Percentiles rank a stretch among this genome's conserved stretches.
phyloP scores from a whole-genome alignment of 2,797 vertebrate species.

The Gymnodraco acuticeps region DNA sequence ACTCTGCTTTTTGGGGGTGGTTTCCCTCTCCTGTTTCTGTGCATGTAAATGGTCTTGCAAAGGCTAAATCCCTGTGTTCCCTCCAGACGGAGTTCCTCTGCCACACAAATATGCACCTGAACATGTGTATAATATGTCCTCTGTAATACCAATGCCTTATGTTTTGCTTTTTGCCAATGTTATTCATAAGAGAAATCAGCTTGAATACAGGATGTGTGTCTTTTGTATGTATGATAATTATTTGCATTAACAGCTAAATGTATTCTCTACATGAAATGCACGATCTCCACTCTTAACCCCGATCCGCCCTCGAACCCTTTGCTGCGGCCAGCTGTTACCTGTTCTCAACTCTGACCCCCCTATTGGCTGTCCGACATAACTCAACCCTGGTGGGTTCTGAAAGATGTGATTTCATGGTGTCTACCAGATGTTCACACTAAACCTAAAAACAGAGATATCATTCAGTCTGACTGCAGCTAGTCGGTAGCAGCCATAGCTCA shows the following conservation, averaged over 20 bases:
- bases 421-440: conserved; percentile 75
- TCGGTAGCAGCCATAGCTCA: conserved; percentile 15
- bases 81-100: no score
- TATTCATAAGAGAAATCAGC: no score
- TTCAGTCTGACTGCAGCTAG: conserved; percentile 42
- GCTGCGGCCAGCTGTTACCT: conserved; percentile 61
- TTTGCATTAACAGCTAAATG: background rate
- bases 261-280: background rate
- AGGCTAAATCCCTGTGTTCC: no score
- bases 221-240: background rate
- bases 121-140: no score
- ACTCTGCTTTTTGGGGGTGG: no score
- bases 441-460: conserved; percentile 55
- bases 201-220: background rate
- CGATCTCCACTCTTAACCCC: conserved; percentile 22
- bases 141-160: no score
- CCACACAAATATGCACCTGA: no score
- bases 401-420: conserved; percentile 65
- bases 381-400: conserved; percentile 55
- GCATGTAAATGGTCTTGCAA: no score
- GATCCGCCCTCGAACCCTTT: conserved; percentile 16
- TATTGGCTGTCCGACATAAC: conserved; percentile 58
- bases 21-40: no score
- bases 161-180: no score
- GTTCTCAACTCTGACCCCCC: conserved; percentile 51